Evolutionary conservation across 2,888 invertebrate genomes (phyloP).

Genomic region (Drosophila cracens): DNA sequence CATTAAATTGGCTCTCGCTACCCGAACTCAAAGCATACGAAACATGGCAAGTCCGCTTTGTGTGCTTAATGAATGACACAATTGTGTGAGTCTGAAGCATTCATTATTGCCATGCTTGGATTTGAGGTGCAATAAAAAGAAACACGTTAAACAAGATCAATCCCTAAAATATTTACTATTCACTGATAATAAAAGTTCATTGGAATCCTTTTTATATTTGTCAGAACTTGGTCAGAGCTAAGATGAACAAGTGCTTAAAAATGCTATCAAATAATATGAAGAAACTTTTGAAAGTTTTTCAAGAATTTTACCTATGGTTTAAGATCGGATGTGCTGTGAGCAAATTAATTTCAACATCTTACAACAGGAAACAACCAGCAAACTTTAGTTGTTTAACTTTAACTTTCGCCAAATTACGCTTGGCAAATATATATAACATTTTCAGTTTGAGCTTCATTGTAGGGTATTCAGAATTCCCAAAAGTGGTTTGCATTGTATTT

Average conservation of each 20-base stretch:
- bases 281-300: neutral
- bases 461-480: constrained; percentile 44
- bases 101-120: neutral
- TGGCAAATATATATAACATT: constrained; percentile 15
- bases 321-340: neutral
- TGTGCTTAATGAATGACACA: constrained; percentile 8
- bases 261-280: neutral
- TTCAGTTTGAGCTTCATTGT: neutral
- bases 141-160: neutral
- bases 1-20: constrained; percentile 58
- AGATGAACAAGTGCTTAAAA: neutral
- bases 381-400: neutral
- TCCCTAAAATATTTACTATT: neutral
- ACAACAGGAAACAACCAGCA: neutral
- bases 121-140: neutral
- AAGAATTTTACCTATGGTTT: neutral
- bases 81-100: neutral
- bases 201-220: neutral
- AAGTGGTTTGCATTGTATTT: neutral
- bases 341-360: neutral
- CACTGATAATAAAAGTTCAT: neutral
- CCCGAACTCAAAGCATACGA: constrained; percentile 17
- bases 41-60: constrained; percentile 12
- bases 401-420: constrained; percentile 8
- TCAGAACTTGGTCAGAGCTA: neutral